Conservation (phyloP, 2,888 invertebrate species). For the Nemotelus pantherinus region DNA sequence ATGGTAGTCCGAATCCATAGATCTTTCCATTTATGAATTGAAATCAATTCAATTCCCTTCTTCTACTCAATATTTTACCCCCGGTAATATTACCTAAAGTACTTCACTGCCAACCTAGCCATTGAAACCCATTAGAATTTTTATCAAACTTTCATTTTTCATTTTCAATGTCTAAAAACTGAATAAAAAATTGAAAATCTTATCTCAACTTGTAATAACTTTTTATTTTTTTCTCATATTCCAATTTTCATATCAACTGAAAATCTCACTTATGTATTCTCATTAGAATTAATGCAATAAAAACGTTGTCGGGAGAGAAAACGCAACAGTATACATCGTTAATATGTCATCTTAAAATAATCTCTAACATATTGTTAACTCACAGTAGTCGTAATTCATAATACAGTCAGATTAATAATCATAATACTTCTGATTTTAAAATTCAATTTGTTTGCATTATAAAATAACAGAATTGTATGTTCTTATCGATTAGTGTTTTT, state of each 20-base stretch:
- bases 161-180: too few species aligned
- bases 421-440: background rate
- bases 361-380: constrained; percentile 35
- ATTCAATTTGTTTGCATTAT: background rate
- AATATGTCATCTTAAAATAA: constrained; percentile 22
- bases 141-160: too few species aligned
- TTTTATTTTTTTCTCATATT: constrained; percentile 33
- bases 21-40: too few species aligned
- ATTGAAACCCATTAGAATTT: too few species aligned
- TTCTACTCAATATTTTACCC: too few species aligned
- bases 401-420: background rate
- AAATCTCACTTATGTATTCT: background rate
- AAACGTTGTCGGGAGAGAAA: constrained; percentile 19
- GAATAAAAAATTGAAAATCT: background rate
- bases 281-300: background rate
- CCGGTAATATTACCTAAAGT: too few species aligned
- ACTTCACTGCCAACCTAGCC: too few species aligned
- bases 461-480: background rate
- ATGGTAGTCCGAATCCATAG: too few species aligned
- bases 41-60: too few species aligned
- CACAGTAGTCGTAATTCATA: constrained; percentile 11
- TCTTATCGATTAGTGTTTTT: constrained; percentile 20
- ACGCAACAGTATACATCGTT: constrained; percentile 22
- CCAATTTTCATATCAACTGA: constrained; percentile 34
- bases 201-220: constrained; percentile 36